Evolutionary conservation across 2,797 vertebrate genomes (phyloP).

Genomic region (Gobio occitaniae): DNA sequence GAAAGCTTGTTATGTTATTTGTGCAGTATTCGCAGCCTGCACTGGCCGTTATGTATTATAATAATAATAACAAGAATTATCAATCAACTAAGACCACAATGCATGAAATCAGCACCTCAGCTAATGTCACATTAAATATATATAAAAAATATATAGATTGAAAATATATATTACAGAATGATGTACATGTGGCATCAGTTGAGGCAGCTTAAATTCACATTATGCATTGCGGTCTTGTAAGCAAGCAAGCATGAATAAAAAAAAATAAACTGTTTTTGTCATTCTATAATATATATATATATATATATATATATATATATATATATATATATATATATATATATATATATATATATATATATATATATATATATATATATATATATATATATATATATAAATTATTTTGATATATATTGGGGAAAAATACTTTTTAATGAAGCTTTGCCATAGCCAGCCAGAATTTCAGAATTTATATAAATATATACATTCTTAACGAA

Average conservation of each 20-base stretch:
- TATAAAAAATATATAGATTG: neutral
- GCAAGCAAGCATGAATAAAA: neutral
- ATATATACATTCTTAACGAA: neutral
- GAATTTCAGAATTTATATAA: no score
- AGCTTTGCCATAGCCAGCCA: no score
- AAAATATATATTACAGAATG: neutral
- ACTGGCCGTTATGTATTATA: neutral
- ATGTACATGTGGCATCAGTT: neutral
- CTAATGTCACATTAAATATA: neutral
- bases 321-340: neutral
- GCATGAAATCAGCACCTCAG: neutral
- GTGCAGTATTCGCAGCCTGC: constrained; percentile 19
- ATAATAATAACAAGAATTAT: neutral
- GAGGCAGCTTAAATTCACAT: neutral
- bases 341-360: neutral
- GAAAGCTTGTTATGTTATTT: constrained; percentile 25
- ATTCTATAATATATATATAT: neutral
- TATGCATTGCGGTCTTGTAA: neutral
- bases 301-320: neutral
- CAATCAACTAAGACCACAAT: neutral
- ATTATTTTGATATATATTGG: neutral
- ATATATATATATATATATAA: neutral
- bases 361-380: neutral
- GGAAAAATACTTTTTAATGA: no score
- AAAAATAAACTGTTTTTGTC: neutral